Base-by-base conservation (phyloP, 2,888 invertebrate species). In the Athripsodes cinereus region DNA sequence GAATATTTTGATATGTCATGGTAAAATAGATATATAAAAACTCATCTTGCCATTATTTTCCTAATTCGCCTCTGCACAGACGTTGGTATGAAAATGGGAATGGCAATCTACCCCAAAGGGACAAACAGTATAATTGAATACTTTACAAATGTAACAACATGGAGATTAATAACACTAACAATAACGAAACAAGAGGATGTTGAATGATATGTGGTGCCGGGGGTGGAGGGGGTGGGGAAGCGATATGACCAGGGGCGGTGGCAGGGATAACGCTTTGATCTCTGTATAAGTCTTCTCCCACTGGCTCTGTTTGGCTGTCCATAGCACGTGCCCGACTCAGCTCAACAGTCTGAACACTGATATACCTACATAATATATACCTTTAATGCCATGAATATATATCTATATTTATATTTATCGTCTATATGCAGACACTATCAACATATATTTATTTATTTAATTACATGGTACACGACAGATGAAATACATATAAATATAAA, bases 171-270 rank as follows among this genome's bases (percentile, higher is more conserved):
- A 40, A 40, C 40, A 40, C n/a, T 40, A 40, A 40, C 40, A 40
- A 40, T 40, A 40, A 13, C 13, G 40, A 40, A 40, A 40, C 40
- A 40, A 40, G 40, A 40, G 40, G 40, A 40, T 40, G 40, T 40
- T 5, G 40, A 13, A 40, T 40, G 26, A 26, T 46, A n/a, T 53
- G 16, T 50, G 67, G 66, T 66, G 70, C 68, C 72, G 5, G 19
- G 50, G 48, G 6, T n/a, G 53, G 18, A 26, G 31, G 3, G 20
- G 19, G n/a, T 8, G 40, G 26, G 46, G 31, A 31, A 26, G 13
- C 22, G 16, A 18, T 13, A 2, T 3, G 6, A 26, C 21, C 52
- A n/a, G 52, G 34, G 57, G 47, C 13, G 22, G 47, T 40, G 3
- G 40, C 13, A 40, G 40, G 10, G 40, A n/a, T n/a, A 40, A n/a